Evolutionary conservation across 2,888 invertebrate genomes (phyloP).

Genomic region (Labia minor): DNA sequence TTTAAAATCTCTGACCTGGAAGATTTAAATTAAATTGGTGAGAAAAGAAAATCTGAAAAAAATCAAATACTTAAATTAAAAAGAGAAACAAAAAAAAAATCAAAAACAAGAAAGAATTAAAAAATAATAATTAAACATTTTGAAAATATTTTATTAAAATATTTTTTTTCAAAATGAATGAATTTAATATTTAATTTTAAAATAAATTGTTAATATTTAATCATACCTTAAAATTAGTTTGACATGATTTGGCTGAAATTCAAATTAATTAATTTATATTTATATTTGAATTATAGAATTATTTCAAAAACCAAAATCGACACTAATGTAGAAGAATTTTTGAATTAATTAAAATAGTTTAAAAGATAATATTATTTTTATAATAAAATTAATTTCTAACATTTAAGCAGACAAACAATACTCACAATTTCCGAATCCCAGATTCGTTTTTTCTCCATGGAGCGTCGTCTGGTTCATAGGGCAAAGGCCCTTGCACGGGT

Average conservation of each 20-base stretch:
- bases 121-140: neutral
- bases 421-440: slow-evolving; percentile 84
- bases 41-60: slow-evolving; percentile 15
- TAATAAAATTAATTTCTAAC: too few species aligned
- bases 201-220: too few species aligned
- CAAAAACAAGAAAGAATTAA: too few species aligned
- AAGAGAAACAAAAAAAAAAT: too few species aligned
- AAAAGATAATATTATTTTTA: too few species aligned
- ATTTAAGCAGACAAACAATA: slow-evolving; percentile 29
- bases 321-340: too few species aligned
- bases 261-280: neutral
- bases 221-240: too few species aligned
- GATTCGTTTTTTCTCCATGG: slow-evolving; percentile 84
- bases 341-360: too few species aligned
- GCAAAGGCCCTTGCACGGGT: slow-evolving; percentile 92
- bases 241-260: neutral
- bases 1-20: slow-evolving; percentile 3
- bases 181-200: neutral
- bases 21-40: slow-evolving; percentile 19
- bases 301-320: too few species aligned
- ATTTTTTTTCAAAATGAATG: slow-evolving; percentile 15
- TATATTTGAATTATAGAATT: too few species aligned
- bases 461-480: slow-evolving; percentile 93
- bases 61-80: neutral
- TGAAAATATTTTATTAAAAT: neutral